Evolutionary conservation across 2,797 vertebrate genomes (phyloP).

Genomic region (Macropus fuliginosus): DNA sequence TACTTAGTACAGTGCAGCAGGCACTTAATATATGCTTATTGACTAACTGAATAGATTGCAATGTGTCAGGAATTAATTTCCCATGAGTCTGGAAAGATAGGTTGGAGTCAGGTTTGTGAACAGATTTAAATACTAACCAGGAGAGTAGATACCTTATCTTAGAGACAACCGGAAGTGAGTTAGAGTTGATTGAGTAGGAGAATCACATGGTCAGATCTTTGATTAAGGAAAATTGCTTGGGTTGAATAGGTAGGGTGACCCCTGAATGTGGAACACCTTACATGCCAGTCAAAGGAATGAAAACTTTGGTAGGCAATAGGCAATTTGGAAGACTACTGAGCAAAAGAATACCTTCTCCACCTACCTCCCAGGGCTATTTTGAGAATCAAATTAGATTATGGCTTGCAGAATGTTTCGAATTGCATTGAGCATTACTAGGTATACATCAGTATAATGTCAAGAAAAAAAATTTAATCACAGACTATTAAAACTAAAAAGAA

Average conservation of each 20-base stretch:
- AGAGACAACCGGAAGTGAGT: neutral
- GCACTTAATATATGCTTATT: neutral
- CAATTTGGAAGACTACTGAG: neutral
- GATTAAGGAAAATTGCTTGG: neutral
- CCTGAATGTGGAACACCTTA: neutral
- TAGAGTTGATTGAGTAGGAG: neutral
- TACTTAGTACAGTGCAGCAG: neutral
- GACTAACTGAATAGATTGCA: neutral
- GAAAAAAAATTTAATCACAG: neutral
- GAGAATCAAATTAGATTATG: neutral
- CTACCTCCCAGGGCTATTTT: neutral
- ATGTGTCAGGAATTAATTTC: no score
- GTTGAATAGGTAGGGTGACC: neutral
- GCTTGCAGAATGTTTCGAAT: neutral
- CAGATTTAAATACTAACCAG: neutral
- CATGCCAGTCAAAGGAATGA: neutral
- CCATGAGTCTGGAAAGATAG: neutral
- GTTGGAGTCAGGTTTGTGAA: neutral
- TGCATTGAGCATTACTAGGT: neutral
- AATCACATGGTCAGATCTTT: neutral
- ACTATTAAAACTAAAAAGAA: neutral
- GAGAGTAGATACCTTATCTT: neutral
- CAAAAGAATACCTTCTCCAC: neutral
- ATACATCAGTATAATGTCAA: neutral
- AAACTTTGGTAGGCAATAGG: neutral